Conservation (phyloP, 2,888 invertebrate species). For the Eupeodes luniger region DNA sequence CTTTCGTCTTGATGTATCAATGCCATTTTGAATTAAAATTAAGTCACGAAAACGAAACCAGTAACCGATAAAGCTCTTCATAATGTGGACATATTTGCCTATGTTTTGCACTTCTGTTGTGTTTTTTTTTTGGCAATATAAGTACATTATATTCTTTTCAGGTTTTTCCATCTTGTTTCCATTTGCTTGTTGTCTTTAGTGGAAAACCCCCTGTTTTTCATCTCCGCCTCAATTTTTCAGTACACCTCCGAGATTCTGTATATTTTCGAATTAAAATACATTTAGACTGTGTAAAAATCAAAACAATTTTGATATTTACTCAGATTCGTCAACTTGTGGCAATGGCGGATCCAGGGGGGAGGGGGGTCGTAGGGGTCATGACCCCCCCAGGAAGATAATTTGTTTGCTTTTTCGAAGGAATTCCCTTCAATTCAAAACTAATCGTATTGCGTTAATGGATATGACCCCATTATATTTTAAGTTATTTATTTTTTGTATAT, state of each 20-base stretch:
- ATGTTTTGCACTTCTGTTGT: not conserved
- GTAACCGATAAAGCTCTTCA: not conserved
- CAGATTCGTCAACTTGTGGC: too few species aligned
- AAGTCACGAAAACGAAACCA: not conserved
- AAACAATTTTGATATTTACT: too few species aligned
- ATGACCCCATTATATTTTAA: too few species aligned
- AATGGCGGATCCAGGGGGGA: too few species aligned
- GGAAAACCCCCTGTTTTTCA: not conserved
- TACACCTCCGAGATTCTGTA: not conserved
- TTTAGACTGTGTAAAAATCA: not conserved
- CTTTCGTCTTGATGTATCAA: not conserved
- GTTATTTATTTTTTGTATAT: too few species aligned
- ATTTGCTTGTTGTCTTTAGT: not conserved
- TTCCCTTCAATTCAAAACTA: too few species aligned
- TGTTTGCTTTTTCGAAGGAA: too few species aligned
- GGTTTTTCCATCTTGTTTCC: conserved; percentile 7
- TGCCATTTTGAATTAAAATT: not conserved
- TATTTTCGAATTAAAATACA: not conserved
- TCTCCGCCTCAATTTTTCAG: not conserved
- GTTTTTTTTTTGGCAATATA: not conserved
- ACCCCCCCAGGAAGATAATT: too few species aligned
- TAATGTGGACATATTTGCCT: not conserved
- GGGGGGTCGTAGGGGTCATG: too few species aligned
- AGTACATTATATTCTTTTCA: not conserved
- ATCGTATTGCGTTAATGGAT: too few species aligned